Conservation (phyloP, 2,888 invertebrate genomes). For the Plebejus argus region DNA sequence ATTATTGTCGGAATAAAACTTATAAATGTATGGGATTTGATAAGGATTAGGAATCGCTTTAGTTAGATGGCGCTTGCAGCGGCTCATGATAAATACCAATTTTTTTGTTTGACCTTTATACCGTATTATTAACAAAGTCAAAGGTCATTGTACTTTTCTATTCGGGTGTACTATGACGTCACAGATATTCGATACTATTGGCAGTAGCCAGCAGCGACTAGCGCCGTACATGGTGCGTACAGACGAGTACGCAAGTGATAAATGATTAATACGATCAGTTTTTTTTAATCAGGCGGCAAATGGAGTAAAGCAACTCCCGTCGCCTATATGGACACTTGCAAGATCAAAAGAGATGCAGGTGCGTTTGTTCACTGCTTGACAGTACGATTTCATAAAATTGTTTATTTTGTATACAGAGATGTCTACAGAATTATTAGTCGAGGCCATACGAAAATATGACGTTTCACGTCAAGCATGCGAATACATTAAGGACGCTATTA, state of each 20-base stretch:
- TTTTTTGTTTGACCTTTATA: neutral
- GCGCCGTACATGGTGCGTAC: conserved; percentile 12
- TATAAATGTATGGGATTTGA: no score
- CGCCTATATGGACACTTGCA: no score
- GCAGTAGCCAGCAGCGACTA: neutral
- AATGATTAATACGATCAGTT: no score
- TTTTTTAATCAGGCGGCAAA: no score
- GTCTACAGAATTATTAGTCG: neutral
- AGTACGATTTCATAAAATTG: neutral
- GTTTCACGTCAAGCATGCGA: neutral
- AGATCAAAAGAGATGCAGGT: no score
- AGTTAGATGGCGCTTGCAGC: no score
- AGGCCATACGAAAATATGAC: neutral
- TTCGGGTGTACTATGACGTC: conserved; percentile 10
- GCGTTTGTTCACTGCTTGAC: no score
- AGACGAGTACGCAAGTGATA: neutral
- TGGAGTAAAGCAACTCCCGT: no score
- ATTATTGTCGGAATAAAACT: no score
- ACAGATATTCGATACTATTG: conserved; percentile 1
- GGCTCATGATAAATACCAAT: no score
- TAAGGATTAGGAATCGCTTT: no score
- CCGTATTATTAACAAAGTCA: neutral
- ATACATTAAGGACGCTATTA: no score
- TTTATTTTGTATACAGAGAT: neutral
- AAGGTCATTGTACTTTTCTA: conserved; percentile 1